phyloP scores from a whole-genome alignment of 2,797 vertebrate genomes.

The Bufotes viridis region DNA sequence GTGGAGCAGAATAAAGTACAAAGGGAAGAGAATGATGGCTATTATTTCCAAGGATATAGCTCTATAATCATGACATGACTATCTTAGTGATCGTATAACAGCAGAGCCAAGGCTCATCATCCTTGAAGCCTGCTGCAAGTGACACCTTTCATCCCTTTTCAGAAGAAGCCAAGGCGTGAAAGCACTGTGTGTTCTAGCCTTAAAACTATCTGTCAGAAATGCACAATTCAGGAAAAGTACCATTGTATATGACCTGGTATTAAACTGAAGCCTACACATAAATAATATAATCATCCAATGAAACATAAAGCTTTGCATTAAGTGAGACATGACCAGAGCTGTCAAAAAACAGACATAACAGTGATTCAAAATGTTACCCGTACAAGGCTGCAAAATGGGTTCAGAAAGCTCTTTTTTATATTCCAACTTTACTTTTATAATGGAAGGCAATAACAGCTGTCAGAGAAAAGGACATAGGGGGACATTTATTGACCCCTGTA shows the following conservation, averaged over 20 bases:
- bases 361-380: background rate
- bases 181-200: background rate
- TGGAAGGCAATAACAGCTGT: conserved; percentile 76
- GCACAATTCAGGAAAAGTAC: background rate
- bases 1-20: conserved; percentile 17
- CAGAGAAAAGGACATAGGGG: conserved; percentile 64
- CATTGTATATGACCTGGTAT: background rate
- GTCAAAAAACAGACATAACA: background rate
- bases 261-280: no score
- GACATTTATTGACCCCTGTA: no score
- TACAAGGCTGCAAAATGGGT: conserved; percentile 74
- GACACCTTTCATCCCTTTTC: background rate
- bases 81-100: background rate
- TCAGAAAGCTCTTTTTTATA: conserved; percentile 64
- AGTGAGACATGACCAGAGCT: background rate
- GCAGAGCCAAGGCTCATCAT: conserved; percentile 1
- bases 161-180: background rate
- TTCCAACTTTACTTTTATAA: conserved; percentile 73
- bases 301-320: background rate
- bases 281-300: conserved; percentile 1
- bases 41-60: conserved; percentile 26
- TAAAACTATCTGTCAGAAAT: background rate
- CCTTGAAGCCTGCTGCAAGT: conserved; percentile 1
- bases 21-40: conserved; percentile 22
- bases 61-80: conserved; percentile 22